Conservation (phyloP, 2,888 invertebrate genomes). For the Panzeria rudis region DNA sequence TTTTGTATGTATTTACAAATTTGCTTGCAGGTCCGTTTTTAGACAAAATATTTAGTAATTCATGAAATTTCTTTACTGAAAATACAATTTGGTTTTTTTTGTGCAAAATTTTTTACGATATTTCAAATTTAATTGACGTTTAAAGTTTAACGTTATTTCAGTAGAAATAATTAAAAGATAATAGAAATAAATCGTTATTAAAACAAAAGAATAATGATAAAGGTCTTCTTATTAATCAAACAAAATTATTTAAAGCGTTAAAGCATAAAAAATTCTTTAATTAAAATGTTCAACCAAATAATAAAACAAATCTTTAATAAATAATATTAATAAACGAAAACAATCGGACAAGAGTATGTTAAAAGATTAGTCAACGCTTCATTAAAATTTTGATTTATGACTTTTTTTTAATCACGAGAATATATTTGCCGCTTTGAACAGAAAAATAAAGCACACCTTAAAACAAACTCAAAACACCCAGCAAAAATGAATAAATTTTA, state of each 20-base stretch:
- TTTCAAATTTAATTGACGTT: no score
- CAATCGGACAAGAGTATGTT: background rate
- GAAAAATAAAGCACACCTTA: constrained; percentile 7
- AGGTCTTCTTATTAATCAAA: background rate
- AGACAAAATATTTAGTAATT: no score
- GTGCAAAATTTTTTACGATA: no score
- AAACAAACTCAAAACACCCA: background rate
- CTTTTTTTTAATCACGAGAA: background rate
- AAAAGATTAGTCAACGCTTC: background rate
- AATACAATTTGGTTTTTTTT: no score
- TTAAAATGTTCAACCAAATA: background rate
- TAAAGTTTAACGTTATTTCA: no score
- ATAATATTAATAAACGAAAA: background rate
- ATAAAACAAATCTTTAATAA: background rate
- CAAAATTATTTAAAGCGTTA: background rate
- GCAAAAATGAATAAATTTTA: background rate
- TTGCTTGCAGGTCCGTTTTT: no score
- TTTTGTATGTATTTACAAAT: no score
- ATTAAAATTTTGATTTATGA: constrained; percentile 13
- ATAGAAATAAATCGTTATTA: no score
- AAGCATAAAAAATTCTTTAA: background rate
- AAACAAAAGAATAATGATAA: background rate
- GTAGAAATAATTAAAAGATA: no score
- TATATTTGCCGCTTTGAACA: background rate
- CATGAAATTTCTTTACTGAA: no score